A percentile compares a stretch with the other conserved stretches of the same genome.
phyloP scores from a whole-genome alignment of 1,140 invertebrate genomes.

The Eciton burchellii region DNA sequence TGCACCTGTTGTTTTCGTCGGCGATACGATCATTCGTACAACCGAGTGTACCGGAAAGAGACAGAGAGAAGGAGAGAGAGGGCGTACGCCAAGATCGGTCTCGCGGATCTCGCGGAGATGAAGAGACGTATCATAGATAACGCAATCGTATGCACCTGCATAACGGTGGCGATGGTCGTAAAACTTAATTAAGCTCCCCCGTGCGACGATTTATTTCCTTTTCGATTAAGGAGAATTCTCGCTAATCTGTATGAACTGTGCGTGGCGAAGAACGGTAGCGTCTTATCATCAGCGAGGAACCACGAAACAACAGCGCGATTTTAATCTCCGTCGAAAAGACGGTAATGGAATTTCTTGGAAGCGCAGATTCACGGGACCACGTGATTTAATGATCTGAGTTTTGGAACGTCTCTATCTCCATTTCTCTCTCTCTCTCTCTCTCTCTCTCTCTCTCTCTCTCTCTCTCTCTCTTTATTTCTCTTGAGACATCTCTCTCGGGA shows the following conservation, averaged over 20 bases:
- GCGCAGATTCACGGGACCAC: constrained; percentile 3
- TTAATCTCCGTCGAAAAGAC: constrained; percentile 45
- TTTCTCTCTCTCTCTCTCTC: not conserved
- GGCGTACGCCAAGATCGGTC: constrained; percentile 23
- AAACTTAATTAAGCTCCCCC: constrained; percentile 74
- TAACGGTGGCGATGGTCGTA: constrained; percentile 64
- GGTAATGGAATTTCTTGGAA: constrained; percentile 41
- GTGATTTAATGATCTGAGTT: not conserved
- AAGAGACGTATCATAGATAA: constrained; percentile 77
- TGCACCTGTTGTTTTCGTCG: constrained; percentile 75
- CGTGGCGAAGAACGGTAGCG: constrained; percentile 20
- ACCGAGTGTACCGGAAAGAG: constrained; percentile 1
- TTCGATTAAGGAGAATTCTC: constrained; percentile 63
- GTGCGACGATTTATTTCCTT: constrained; percentile 67
- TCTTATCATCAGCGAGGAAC: constrained; percentile 19
- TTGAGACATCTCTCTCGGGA: too few species aligned
- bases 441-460: too few species aligned
- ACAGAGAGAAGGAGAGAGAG: not conserved
- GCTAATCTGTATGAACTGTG: constrained; percentile 68
- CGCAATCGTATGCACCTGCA: constrained; percentile 59
- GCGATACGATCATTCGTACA: constrained; percentile 65
- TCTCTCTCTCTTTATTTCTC: not conserved
- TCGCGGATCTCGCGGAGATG: constrained; percentile 62
- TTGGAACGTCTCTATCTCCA: not conserved
- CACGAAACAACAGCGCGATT: constrained; percentile 29